phyloP scores from a whole-genome alignment of 2,888 invertebrate genomes.

The Ceramica pisi region DNA sequence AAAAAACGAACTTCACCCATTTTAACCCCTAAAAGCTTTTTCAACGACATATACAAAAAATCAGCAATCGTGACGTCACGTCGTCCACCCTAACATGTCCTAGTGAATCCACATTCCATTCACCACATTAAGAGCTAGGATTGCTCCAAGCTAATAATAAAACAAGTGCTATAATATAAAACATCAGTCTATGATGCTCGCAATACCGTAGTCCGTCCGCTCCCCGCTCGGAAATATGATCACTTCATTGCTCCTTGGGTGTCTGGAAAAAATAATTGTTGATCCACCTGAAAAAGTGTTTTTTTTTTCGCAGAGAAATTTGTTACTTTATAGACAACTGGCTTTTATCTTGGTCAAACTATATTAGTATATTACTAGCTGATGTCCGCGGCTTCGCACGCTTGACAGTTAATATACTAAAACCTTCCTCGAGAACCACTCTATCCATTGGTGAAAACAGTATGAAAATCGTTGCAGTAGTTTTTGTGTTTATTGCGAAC shows the following conservation, averaged over 20 bases:
- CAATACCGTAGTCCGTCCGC: neutral
- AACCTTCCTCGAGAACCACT: no score
- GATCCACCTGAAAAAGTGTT: neutral
- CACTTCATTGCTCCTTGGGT: slow-evolving; percentile 45
- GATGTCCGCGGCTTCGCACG: no score
- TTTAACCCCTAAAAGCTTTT: no score
- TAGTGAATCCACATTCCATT: slow-evolving; percentile 33
- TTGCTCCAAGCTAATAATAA: slow-evolving; percentile 33
- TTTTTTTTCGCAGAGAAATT: neutral
- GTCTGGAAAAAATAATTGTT: slow-evolving; percentile 29
- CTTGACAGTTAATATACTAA: no score
- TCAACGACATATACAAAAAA: neutral
- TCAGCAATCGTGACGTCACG: slow-evolving; percentile 3
- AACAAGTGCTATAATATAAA: neutral
- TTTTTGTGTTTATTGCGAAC: no score
- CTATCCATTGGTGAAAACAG: no score
- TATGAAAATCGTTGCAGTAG: no score
- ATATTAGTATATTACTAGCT: no score
- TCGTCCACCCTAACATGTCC: neutral
- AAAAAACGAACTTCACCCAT: neutral
- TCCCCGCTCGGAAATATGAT: slow-evolving; percentile 33
- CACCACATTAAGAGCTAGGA: slow-evolving; percentile 38
- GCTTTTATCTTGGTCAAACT: no score
- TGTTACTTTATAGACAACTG: neutral
- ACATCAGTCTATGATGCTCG: neutral